Evolutionary conservation across 2,797 vertebrate species (phyloP).

Genomic region (Alcedo quadribrachys): DNA sequence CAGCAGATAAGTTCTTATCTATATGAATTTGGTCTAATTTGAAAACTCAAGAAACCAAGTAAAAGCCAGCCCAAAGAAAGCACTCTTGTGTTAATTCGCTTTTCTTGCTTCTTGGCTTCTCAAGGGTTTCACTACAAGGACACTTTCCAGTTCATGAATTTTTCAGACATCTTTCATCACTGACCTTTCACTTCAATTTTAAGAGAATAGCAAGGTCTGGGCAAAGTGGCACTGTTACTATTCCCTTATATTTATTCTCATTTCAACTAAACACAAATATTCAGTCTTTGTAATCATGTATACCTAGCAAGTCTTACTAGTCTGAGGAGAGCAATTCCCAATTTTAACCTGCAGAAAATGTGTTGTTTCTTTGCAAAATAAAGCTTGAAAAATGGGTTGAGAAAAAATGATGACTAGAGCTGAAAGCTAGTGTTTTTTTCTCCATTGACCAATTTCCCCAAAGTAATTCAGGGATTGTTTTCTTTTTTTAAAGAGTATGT

Average conservation of each 20-base stretch:
- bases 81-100: background rate
- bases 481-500: background rate
- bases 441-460: background rate
- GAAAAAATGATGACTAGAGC: background rate
- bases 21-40: background rate
- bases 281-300: background rate
- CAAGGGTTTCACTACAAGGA: background rate
- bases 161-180: slow-evolving; percentile 31
- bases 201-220: background rate
- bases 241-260: background rate
- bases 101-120: background rate
- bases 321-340: background rate
- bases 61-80: background rate
- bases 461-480: background rate
- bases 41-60: background rate
- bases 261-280: background rate
- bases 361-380: background rate
- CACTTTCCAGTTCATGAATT: slow-evolving; percentile 10
- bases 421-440: background rate
- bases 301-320: background rate
- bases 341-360: background rate
- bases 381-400: background rate
- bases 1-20: slow-evolving; percentile 7
- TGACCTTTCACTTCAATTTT: slow-evolving; percentile 45
- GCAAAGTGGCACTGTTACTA: background rate